phyloP scores from a whole-genome alignment of 2,888 invertebrate genomes.

The Sphaerolaimus hirsutus region DNA sequence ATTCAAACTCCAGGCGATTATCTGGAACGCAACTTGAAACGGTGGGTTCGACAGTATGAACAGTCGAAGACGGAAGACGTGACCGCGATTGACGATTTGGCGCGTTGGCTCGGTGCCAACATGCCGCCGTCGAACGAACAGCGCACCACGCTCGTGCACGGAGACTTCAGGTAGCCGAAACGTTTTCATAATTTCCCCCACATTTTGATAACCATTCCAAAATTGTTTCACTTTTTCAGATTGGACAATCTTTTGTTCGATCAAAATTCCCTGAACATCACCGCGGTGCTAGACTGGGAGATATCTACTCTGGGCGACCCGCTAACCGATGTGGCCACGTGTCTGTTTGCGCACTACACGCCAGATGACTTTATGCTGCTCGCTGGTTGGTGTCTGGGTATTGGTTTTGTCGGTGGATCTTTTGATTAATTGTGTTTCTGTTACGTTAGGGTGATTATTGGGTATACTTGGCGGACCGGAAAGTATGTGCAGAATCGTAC shows the following conservation, averaged over 20 bases:
- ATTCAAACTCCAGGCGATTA: constrained; percentile 14
- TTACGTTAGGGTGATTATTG: no score
- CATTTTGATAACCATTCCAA: neutral
- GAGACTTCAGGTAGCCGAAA: constrained; percentile 27
- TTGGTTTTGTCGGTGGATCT: no score
- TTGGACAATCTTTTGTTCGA: constrained; percentile 30
- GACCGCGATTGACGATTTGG: constrained; percentile 19
- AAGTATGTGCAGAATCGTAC: no score
- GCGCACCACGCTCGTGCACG: constrained; percentile 27
- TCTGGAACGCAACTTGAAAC: constrained; percentile 25
- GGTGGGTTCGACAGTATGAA: constrained; percentile 29
- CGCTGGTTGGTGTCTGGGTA: neutral
- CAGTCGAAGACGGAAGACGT: constrained; percentile 27
- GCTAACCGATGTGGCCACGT: constrained; percentile 27
- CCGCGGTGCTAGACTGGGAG: constrained; percentile 31
- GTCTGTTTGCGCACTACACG: constrained; percentile 20
- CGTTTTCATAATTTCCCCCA: neutral
- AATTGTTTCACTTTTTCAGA: constrained; percentile 13
- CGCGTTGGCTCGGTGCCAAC: constrained; percentile 23
- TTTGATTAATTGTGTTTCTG: no score
- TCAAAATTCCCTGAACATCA: constrained; percentile 22
- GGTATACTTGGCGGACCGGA: no score
- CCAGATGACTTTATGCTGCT: neutral
- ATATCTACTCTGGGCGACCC: constrained; percentile 30
- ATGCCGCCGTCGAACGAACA: constrained; percentile 22